phyloP scores from a whole-genome alignment of 2,797 vertebrate genomes.

The Arnoldichthys spilopterus region DNA sequence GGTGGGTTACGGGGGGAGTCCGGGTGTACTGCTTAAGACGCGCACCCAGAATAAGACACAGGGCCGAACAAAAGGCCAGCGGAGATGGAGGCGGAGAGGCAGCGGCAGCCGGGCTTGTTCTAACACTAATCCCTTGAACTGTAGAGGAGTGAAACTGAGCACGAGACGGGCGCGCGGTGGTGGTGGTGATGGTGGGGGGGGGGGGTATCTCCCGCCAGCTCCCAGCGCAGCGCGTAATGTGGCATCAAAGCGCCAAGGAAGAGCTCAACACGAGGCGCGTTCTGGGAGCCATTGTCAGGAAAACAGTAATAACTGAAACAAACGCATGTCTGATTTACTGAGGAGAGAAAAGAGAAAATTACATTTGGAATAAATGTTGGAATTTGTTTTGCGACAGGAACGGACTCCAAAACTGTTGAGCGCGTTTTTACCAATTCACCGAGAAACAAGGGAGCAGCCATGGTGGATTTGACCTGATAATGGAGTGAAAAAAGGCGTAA shows the following conservation, averaged over 20 bases:
- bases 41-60: constrained; percentile 73
- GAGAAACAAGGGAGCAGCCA: not conserved
- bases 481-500: not conserved
- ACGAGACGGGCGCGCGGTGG: constrained; percentile 58
- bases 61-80: constrained; percentile 68
- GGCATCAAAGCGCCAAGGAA: constrained; percentile 18
- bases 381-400: not conserved
- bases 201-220: constrained; percentile 9
- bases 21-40: constrained; percentile 64
- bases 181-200: constrained; percentile 57
- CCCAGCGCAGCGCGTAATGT: not conserved
- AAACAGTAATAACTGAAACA: constrained; percentile 12
- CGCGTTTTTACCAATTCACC: not conserved
- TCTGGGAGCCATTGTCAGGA: not conserved
- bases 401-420: not conserved
- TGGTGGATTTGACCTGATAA: not conserved
- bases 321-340: constrained; percentile 5
- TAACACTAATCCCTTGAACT: constrained; percentile 77
- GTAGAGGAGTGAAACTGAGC: constrained; percentile 69
- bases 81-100: constrained; percentile 68
- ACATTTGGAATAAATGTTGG: not conserved
- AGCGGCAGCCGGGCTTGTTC: constrained; percentile 69
- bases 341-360: constrained; percentile 1
- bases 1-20: constrained; percentile 14
- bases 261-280: not conserved